Conservation (phyloP, 2,888 invertebrate species). For the Eumerus sabulonum region DNA sequence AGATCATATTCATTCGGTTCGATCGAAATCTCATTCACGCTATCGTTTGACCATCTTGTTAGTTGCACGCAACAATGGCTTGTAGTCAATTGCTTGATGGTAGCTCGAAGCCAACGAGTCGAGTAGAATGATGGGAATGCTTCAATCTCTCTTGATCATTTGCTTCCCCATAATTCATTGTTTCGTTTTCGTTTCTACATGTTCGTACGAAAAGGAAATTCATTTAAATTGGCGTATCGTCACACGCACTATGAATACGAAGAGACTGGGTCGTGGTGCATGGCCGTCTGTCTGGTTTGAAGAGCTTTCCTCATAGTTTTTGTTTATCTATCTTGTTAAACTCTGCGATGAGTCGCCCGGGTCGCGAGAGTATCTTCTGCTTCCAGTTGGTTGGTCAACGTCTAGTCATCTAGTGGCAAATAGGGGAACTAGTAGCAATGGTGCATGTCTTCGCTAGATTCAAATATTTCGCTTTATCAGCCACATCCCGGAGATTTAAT, state of each 20-base stretch:
- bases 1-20: conserved; percentile 3
- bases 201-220: conserved; percentile 7
- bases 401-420: neutral
- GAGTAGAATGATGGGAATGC: conserved; percentile 25
- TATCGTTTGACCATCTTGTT: neutral
- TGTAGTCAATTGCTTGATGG: conserved; percentile 12
- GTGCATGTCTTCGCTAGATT: neutral
- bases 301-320: conserved; percentile 1
- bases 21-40: too few relatives aligned
- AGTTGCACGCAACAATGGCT: neutral
- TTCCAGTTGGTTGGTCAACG: too few relatives aligned
- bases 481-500: too few relatives aligned
- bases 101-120: conserved; percentile 6
- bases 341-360: too few relatives aligned
- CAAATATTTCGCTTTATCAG: too few relatives aligned
- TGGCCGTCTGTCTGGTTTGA: neutral
- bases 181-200: conserved; percentile 5
- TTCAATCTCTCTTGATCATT: neutral
- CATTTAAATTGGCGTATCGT: too few relatives aligned
- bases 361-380: too few relatives aligned
- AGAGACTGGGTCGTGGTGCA: too few relatives aligned
- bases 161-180: conserved; percentile 16
- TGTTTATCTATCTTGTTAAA: too few relatives aligned
- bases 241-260: too few relatives aligned
- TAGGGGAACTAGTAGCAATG: neutral